phyloP scores from a whole-genome alignment of 2,113 vertebrate genomes.

The Caloenas nicobarica region DNA sequence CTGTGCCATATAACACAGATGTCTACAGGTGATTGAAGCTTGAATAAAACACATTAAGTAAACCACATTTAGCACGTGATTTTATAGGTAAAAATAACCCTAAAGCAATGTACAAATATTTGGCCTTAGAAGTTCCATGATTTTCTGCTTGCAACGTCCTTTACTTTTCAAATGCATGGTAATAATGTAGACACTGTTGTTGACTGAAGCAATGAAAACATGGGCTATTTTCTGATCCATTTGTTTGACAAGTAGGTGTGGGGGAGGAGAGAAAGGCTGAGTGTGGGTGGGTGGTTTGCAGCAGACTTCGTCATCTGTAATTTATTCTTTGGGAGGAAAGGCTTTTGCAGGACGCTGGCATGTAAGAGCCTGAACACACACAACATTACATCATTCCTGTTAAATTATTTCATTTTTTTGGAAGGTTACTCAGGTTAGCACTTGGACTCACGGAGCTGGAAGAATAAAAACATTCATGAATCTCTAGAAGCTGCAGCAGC shows the following conservation, averaged over 20 bases:
- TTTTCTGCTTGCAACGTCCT: background rate
- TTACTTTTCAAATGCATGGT: background rate
- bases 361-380: constrained; percentile 21
- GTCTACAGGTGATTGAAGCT: constrained; percentile 13
- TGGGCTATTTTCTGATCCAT: background rate
- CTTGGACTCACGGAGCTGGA: constrained; percentile 10
- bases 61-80: background rate
- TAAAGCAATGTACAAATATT: constrained; percentile 6
- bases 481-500: background rate
- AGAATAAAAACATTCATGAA: constrained; percentile 41
- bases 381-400: constrained; percentile 52
- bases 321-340: constrained; percentile 44
- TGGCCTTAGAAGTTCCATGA: background rate
- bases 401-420: constrained; percentile 67
- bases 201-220: constrained; percentile 21
- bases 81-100: constrained; percentile 27
- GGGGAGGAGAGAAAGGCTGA: background rate
- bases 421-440: background rate
- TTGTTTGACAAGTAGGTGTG: constrained; percentile 42
- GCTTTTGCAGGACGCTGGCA: constrained; percentile 45
- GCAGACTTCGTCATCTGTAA: constrained; percentile 12
- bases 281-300: constrained; percentile 6
- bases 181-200: background rate
- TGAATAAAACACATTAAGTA: background rate
- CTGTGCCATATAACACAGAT: constrained; percentile 25